Base-by-base conservation (phyloP, 2,797 vertebrate species). In the Steatocranus sp. region DNA sequence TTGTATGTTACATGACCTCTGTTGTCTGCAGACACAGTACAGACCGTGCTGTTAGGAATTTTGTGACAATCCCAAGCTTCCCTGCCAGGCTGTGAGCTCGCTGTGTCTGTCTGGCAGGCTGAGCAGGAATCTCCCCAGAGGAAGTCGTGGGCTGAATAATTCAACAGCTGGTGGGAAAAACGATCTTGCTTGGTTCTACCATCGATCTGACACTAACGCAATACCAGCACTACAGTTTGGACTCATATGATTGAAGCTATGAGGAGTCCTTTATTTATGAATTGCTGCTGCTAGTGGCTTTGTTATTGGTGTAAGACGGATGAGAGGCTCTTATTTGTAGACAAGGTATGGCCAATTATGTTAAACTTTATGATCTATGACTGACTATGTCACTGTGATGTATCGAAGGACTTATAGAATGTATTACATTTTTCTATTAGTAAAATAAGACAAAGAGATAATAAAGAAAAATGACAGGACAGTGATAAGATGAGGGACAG, bases 161-260 rank as follows among this genome's bases (percentile, higher is more conserved):
- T 96, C 93, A 96, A 82, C 89, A 95, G 94, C 92, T 87, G 89
- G 91, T 95, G 94, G 92, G 94, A 95, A 95, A 95, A 94, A 93
- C 84, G 87, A 93, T 90, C 93, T 88, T 85, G 76, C 83, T 86
- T 78, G 83, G 83, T 91, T 90, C 89, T 86, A 87, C 87, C 85
- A 94, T 96, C 87, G 89, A 95, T 94, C 86, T 18, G 30, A 80
- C 76, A 30, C 83, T 83, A 75, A 79, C 88, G 86, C 86, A 85
- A 78, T 76, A 82, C 79, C 85, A 77, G 84, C 74, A 27, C 78
- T 79, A 83, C 82, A 83, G 82, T 86, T 87, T 90, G 70, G 75
- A 75, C 43, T 68, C 66, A 17, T 32, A 58, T 74, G 68, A 86
- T 73, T 75, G 83, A 83, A 74, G 74, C 43, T 49, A 30, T 56